Evolutionary conservation across 92 coral and sea anemone species (phyloP), one percentile per base, ranked within the genome.

Genomic region (Porites lobata): DNA sequence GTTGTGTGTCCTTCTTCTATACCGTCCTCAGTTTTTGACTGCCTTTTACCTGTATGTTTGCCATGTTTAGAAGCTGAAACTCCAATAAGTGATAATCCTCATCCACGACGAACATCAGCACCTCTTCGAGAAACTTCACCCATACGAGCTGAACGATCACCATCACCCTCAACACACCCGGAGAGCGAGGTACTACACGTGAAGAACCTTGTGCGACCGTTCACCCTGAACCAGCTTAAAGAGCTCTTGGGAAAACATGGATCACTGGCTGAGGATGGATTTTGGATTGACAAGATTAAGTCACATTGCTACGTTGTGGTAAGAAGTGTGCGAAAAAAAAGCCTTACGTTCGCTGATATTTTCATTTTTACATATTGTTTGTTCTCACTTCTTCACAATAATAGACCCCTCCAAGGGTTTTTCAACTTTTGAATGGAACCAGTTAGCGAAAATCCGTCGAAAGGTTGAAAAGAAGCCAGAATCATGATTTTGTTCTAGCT

Each of bases 241-340:
- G 97, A 95, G 20, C 94, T 95, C 17, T 92, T 96, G 58, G 85
- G 95, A 13, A 90, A 83, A 32, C 76, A 86, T 79, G 99, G 99
- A 26, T 78, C 91, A 38, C 62, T 95, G 82, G 94, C 58, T 6
- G 98, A 95, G 1, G 94, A 82, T 62, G 99, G 99, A 65, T 96
- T 96, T 86, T 96, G 99, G 99, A 96, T 95, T 65, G 98, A 96
- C 83, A 94, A 82, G 78, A 96, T 96, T 72, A 96, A 96, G 77
- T 96, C 99, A 19, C 99, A 96, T 84, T 96, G 99, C 66, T 96
- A 96, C 84, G 96, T 88, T 59, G 92, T 92, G 88, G 99, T 96
- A 91, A 11, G 69, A 15, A 38, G 73, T 66, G 0, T 21, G 47
- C 32, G 15, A 12, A 10, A 14, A 54, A 13, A 2, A 38, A 38